Evolutionary conservation across 2,113 vertebrate species (phyloP), one percentile per base, ranked within the genome.

Genomic region (Stigmatopora argus): DNA sequence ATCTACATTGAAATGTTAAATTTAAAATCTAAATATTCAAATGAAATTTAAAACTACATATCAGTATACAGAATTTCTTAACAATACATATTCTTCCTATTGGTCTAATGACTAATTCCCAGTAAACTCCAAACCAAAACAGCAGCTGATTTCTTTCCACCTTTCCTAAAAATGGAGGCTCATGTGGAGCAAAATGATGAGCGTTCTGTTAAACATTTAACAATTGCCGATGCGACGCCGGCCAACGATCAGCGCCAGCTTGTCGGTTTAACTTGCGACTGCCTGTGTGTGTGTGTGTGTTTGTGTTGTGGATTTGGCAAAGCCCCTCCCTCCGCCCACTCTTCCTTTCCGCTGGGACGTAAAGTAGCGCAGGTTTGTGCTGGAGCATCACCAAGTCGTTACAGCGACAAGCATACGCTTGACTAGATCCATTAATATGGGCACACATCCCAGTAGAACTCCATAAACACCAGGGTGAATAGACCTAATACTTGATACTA

Each of bases 241-340:
- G 71, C 82, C 78, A 71, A 63, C 56, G 45, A 60, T 83, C 75
- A 72, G 26, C 69, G 75, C 80, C 85, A 82, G 83, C 72, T 77
- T 75, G 80, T 69, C 64, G 64, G 74, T 74, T 83, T 83, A 80
- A 74, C 59, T 75, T 5, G 17, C 59, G 61, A 81, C 23, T 17
- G 12, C 31, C 19, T 15, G 18, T 19, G 48, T 10, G 51, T 13
- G 12, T 13, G 19, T 21, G 18, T 19, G 48, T 10, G 51, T 13
- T 3, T 13, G 19, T 21, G 51, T 23, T 56, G 55, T 67, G 49
- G 69, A 73, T 68, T 85, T 67, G 64, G 68, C 55, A 71, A 60
- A 71, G 66, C 74, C 61, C 48, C 63, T 69, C 51, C 57, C 53
- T 52, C 47, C 67, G 35, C 58, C 78, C 61, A 13, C 64, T 53